Evolutionary conservation across 2,888 invertebrate species (phyloP).

Genomic region (Noctua pronuba): DNA sequence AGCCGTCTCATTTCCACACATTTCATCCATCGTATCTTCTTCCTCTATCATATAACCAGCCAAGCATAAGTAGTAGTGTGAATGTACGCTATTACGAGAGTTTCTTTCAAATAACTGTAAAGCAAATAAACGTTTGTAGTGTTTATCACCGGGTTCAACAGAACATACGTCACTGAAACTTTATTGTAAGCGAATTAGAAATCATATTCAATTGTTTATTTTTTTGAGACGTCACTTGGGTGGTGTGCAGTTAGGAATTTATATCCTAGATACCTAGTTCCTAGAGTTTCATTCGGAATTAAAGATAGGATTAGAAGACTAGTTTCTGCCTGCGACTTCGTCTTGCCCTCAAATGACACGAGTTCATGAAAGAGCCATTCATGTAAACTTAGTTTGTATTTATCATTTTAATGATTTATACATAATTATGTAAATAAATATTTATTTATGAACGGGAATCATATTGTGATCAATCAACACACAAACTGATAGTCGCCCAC

Average conservation of each 20-base stretch:
- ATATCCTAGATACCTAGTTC: slow-evolving; percentile 5
- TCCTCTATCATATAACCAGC: not conserved
- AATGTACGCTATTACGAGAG: slow-evolving; percentile 14
- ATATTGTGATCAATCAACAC: not conserved
- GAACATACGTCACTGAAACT: slow-evolving; percentile 45
- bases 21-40: not conserved
- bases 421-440: not conserved
- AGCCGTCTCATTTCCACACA: not conserved
- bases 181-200: slow-evolving; percentile 16
- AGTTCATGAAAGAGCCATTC: not conserved
- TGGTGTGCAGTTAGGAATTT: slow-evolving; percentile 54
- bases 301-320: not conserved
- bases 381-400: not conserved
- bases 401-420: not conserved
- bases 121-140: slow-evolving; percentile 16
- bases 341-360: not conserved
- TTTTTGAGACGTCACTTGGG: slow-evolving; percentile 25
- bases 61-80: not conserved
- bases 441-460: not conserved
- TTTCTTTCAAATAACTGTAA: slow-evolving; percentile 22
- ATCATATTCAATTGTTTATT: slow-evolving; percentile 42
- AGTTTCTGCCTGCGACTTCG: not conserved
- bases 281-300: not conserved
- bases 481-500: not conserved
- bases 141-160: slow-evolving; percentile 36